phyloP scores from a whole-genome alignment of 2,888 invertebrate genomes.

The Cistogaster globosa region DNA sequence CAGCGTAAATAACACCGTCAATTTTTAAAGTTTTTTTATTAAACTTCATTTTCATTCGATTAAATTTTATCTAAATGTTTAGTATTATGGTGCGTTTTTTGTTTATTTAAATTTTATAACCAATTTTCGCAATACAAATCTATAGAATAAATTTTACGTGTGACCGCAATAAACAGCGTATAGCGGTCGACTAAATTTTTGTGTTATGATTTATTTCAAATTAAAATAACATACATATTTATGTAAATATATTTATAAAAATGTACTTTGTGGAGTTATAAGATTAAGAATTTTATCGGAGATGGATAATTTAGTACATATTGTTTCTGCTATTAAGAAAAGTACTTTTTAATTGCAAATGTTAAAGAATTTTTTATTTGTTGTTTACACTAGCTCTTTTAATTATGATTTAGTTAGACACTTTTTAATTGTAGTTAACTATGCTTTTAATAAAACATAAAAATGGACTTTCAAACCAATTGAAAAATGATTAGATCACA shows the following conservation, averaged over 20 bases:
- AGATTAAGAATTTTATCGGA: conserved; percentile 31
- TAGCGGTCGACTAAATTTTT: conserved; percentile 39
- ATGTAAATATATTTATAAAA: conserved; percentile 29
- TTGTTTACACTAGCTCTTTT: too few relatives aligned
- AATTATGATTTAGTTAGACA: too few relatives aligned
- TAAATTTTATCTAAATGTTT: not conserved
- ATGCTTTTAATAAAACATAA: too few relatives aligned
- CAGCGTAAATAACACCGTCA: conserved; percentile 8
- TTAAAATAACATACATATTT: not conserved
- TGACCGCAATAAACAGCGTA: conserved; percentile 12
- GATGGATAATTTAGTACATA: not conserved
- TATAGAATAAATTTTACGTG: not conserved
- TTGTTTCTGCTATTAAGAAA: not conserved
- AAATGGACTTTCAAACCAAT: too few relatives aligned
- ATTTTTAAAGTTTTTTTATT: too few relatives aligned
- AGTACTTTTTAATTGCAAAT: not conserved
- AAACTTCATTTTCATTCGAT: not conserved
- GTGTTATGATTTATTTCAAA: conserved; percentile 14
- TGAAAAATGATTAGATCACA: too few relatives aligned
- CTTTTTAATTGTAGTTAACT: too few relatives aligned
- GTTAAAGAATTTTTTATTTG: too few relatives aligned
- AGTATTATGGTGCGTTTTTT: not conserved
- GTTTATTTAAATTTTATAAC: not conserved
- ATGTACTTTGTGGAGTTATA: conserved; percentile 26
- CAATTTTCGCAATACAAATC: not conserved